Evolutionary conservation across 2,113 vertebrate species (phyloP), one percentile per base, ranked within the genome.

Genomic region (Tetraodon nigroviridis): DNA sequence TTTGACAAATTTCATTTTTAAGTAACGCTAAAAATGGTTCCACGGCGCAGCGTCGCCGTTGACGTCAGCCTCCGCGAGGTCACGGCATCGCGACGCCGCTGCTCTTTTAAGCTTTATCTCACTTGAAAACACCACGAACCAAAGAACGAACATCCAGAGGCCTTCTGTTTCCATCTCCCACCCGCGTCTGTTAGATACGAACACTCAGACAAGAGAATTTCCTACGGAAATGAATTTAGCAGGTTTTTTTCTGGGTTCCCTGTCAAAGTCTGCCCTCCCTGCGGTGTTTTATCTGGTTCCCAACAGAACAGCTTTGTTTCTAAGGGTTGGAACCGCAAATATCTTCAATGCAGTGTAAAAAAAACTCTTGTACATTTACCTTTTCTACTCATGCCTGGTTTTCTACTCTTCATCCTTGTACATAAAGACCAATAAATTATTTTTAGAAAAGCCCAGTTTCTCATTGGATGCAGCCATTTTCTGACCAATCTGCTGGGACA

Each of bases 341-440:
- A 52, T 70, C 47, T 60, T 86, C 75, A 80, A 78, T 82, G 86
- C 84, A 86, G 84, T 90, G 84, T 88, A 90, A 80, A 90, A 90
- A 76, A 81, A 58, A 24, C 74, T 69, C 83, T 84, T 88, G 88
- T 89, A 91, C 84, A 81, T 86, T 86, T 58, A 60, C 58, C 72
- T 87, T 91, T 90, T 88, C 83, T 90, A 90, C 82, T 85, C 75
- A 75, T 79, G 64, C 75, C 82, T 78, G 59, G 58, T 87, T 89
- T 90, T 91, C 83, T 87, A 88, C 80, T 86, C 42, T 48, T n/a
- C 46, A 6, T 10, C 65, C 78, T 74, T 90, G 89, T 91, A 89
- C 69, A 90, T 87, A 90, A 76, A 81, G 62, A 90, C 65, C 83
- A 91, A 91, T 91, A 91, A 91, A 91, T 91, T 91, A 91, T 91